A percentile compares a stretch with the other conserved stretches of the same genome.
Evolutionary conservation across 2,888 invertebrate genomes (phyloP).

Genomic region (Watsonalla cultraria): DNA sequence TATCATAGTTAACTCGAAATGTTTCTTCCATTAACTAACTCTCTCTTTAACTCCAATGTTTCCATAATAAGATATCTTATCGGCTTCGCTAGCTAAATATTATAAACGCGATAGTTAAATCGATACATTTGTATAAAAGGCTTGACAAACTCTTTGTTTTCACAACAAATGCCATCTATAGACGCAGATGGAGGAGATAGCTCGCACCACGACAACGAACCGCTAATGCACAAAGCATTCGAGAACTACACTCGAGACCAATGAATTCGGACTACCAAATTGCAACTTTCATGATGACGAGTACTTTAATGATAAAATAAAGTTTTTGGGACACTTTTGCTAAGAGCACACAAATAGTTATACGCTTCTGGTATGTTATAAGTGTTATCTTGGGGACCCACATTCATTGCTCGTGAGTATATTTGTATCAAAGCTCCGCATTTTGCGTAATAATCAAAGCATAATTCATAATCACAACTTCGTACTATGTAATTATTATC

Average conservation of each 20-base stretch:
- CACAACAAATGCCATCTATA: neutral
- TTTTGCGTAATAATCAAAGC: conserved; percentile 11
- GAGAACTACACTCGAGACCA: neutral
- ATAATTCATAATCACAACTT: conserved; percentile 16
- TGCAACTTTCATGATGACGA: no score
- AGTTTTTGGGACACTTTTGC: no score
- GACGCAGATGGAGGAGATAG: neutral
- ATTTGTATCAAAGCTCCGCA: neutral
- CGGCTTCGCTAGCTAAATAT: neutral
- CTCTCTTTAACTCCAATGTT: no score
- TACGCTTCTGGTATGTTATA: no score
- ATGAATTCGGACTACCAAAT: no score
- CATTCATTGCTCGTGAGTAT: no score
- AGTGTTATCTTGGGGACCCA: no score
- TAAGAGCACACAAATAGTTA: no score
- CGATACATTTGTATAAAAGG: neutral
- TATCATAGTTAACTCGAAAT: no score
- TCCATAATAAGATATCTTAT: no score
- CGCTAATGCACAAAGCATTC: neutral
- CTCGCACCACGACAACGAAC: neutral
- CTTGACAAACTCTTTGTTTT: neutral
- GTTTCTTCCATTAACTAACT: no score
- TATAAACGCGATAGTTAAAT: neutral
- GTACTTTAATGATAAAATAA: no score
- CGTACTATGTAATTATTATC: conserved; percentile 13